Evolutionary conservation across 2,888 invertebrate species (phyloP), one percentile per base, ranked within the genome.

Genomic region (Eudasyphora cyanicolor): DNA sequence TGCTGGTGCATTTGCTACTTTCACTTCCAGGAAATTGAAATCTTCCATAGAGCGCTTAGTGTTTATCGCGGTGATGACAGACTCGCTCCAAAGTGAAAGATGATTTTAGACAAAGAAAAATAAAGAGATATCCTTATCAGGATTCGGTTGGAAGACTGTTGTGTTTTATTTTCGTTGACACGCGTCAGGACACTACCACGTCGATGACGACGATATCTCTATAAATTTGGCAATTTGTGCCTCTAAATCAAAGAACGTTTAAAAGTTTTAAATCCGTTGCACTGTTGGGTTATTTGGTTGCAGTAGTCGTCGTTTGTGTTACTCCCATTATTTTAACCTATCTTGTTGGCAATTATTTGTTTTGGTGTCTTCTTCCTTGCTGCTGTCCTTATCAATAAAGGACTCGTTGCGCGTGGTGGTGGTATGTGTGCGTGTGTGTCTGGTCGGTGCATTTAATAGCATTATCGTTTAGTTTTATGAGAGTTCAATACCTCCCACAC

Each of bases 101-200:
- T 21, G 24, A n/a, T 1, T 45, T 45, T n/a, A 4, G 21, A 1
- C 24, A 67, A 76, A 62, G 62, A 38, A 77, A 62, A 42, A 70
- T 76, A 70, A 77, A 80, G 60, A 8, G 60, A 8, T 60, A 76
- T 2, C 45, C 7, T n/a, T 45, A 45, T 12, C n/a, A n/a, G 38
- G 1, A 12, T 14, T 14, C 2, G 7, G 38, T 38, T 38, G 45
- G n/a, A n/a, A n/a, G 10, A 8, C 38, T 12, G 14, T 12, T 14
- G 14, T 12, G 10, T 12, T 8, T 12, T 12, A 38, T 12, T 12
- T 38, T 1, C 14, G 38, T 12, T 76, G 80, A 71, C 81, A 81
- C 78, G 84, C 70, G 81, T 57, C 81, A 81, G 78, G 75, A 69
- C 19, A 24, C 38, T 54, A n/a, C n/a, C n/a, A n/a, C n/a, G n/a